Evolutionary conservation across 35 echinoderm and acorn worm species (phyloP).

Genomic region (Patiria miniata): DNA sequence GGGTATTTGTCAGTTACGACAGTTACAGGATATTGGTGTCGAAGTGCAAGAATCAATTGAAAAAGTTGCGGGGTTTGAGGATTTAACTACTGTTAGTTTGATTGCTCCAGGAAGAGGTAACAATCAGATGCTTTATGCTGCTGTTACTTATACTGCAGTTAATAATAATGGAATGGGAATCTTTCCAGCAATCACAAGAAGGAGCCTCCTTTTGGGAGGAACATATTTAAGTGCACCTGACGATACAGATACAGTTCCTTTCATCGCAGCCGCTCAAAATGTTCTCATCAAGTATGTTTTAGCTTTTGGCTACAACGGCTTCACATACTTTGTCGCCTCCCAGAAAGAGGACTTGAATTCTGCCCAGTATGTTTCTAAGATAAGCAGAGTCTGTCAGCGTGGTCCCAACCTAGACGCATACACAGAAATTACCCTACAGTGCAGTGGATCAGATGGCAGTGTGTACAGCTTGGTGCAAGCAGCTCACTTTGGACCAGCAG

Average conservation of each 20-base stretch:
- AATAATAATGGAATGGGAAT: background rate
- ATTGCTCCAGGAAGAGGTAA: background rate
- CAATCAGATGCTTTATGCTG: background rate
- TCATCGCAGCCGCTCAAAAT: background rate
- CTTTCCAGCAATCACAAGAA: background rate
- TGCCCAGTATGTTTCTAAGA: background rate
- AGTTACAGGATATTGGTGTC: background rate
- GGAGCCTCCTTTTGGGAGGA: background rate
- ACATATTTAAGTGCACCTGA: too few relatives aligned
- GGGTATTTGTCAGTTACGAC: background rate
- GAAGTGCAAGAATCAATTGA: background rate
- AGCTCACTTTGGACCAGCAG: constrained; percentile 25
- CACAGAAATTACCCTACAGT: constrained; percentile 25
- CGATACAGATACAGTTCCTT: background rate
- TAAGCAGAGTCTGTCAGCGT: background rate
- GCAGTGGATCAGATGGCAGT: background rate
- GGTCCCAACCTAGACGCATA: background rate
- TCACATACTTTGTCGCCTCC: background rate
- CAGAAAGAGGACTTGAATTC: background rate
- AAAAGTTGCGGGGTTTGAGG: background rate
- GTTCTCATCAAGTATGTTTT: background rate
- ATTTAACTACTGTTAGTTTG: background rate
- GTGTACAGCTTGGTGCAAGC: constrained; percentile 42
- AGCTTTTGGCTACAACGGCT: background rate
- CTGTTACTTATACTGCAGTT: background rate